A percentile compares a stretch with the other conserved stretches of the same genome.
Evolutionary conservation across 2,888 invertebrate genomes (phyloP).

Genomic region (Orthosia gothica): DNA sequence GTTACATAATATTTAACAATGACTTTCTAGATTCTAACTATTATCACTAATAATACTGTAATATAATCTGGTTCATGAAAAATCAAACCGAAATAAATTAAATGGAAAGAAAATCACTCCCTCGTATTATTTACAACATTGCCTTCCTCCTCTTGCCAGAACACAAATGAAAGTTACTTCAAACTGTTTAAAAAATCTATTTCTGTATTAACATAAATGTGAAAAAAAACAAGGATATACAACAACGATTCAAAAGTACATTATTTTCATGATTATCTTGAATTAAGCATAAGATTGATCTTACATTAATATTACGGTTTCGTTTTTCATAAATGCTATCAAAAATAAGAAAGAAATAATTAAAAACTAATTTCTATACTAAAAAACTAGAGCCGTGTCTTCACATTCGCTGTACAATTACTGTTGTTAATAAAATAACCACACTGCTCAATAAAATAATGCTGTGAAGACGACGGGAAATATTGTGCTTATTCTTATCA

Average conservation of each 20-base stretch:
- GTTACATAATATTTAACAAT: constrained; percentile 91
- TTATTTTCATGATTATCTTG: constrained; percentile 51
- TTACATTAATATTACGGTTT: constrained; percentile 64
- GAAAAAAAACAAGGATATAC: constrained; percentile 70
- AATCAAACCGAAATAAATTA: constrained; percentile 91
- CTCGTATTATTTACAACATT: constrained; percentile 59
- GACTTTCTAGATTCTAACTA: constrained; percentile 91
- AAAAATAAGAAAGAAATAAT: constrained; percentile 62
- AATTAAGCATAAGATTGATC: constrained; percentile 63
- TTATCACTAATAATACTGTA: constrained; percentile 92
- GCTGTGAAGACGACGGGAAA: constrained; percentile 32
- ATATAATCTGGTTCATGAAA: constrained; percentile 92
- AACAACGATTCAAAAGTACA: constrained; percentile 68
- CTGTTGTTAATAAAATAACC: constrained; percentile 21
- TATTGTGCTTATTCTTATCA: constrained; percentile 54
- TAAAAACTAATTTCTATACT: constrained; percentile 50
- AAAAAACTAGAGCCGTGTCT: constrained; percentile 42
- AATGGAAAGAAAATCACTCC: constrained; percentile 86
- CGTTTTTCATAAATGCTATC: constrained; percentile 72
- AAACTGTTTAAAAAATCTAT: constrained; percentile 75
- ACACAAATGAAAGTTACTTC: constrained; percentile 64
- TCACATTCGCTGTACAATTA: constrained; percentile 24
- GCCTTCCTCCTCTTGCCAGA: constrained; percentile 4
- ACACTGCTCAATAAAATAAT: constrained; percentile 15
- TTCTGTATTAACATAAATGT: constrained; percentile 73